Base-by-base conservation (phyloP, 2,797 vertebrate genomes). In the Morus bassanus region DNA sequence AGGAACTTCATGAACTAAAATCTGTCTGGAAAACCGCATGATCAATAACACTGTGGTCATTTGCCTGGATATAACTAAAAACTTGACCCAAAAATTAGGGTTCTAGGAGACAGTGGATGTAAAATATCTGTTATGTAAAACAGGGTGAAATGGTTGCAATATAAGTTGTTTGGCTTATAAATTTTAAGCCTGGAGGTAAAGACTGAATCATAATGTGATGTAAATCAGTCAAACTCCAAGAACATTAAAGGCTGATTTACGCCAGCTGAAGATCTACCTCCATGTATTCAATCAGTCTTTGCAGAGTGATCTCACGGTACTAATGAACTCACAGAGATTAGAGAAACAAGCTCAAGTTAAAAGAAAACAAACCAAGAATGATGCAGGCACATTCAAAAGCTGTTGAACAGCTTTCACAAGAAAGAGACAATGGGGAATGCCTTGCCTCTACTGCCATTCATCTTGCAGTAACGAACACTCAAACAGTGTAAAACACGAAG, bases 181-280 rank as follows among this genome's bases (percentile, higher is more conserved):
- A 80, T 74, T 60, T 90, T 67, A 86, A 82, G 35, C 33, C 23
- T 48, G 27, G 59, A 69, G 21, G 35, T 59, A 69, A 91, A 90
- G 39, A 69, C 15, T 56, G 88, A 72, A 81, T 68, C 69, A 46
- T 61, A 31, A 54, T 9, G 12, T 86, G 50, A 78, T 45, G 35
- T 85, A 93, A 89, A 91, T 81, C 88, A 85, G 31, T 77, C 73
- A 76, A 57, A 24, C 2, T 15, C 43, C 22, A 35, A 72, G 37
- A 85, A 69, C 31, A 43, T 37, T 88, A 63, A 50, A 61, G 43
- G 53, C 59, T 73, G 57, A 86, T 88, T 96, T 94, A 90, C 10
- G 67, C 6, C 63, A 81, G 45, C 37, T 74, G 37, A 85, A 92
- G 75, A 80, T 43, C 57, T 39, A n/a, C 33, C 60, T 68, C 25